These are phyloP conservation scores for Orchestes rusci DNA, from an alignment of 2,888 invertebrate genomes.

Conservation along the genomic window DNA sequence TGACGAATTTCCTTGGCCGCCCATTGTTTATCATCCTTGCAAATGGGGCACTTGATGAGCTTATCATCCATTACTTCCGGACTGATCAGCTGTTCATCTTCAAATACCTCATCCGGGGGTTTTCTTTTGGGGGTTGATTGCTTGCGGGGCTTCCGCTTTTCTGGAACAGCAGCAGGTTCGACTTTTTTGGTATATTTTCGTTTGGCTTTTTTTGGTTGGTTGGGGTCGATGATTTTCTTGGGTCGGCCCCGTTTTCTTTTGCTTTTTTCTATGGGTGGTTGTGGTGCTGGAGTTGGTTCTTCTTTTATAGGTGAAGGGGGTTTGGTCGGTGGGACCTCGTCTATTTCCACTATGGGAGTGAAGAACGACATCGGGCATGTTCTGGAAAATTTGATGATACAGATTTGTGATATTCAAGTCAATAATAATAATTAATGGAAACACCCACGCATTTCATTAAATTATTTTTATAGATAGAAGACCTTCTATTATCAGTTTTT, in stretches of 20 bases:
- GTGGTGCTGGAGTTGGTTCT: no score
- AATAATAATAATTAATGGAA: no score
- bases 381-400: slow-evolving; percentile 39
- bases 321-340: slow-evolving; percentile 28
- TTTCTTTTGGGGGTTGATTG: slow-evolving; percentile 17
- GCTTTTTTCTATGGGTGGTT: no score
- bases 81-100: slow-evolving; percentile 17
- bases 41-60: slow-evolving; percentile 32
- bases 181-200: slow-evolving; percentile 15
- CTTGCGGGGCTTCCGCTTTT: slow-evolving; percentile 11
- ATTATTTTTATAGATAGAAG: no score
- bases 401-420: no score
- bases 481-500: no score
- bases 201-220: slow-evolving; percentile 9
- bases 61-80: slow-evolving; percentile 17
- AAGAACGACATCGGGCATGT: slow-evolving; percentile 35
- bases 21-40: slow-evolving; percentile 33
- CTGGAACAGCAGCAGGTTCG: background rate
- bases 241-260: slow-evolving; percentile 24
- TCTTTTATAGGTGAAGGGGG: slow-evolving; percentile 13
- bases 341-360: slow-evolving; percentile 38
- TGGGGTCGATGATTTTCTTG: slow-evolving; percentile 11
- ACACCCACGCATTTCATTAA: no score
- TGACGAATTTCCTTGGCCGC: slow-evolving; percentile 31
- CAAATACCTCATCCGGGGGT: slow-evolving; percentile 20